phyloP scores from a whole-genome alignment of 1,140 invertebrate species.

The Papilio glaucus region DNA sequence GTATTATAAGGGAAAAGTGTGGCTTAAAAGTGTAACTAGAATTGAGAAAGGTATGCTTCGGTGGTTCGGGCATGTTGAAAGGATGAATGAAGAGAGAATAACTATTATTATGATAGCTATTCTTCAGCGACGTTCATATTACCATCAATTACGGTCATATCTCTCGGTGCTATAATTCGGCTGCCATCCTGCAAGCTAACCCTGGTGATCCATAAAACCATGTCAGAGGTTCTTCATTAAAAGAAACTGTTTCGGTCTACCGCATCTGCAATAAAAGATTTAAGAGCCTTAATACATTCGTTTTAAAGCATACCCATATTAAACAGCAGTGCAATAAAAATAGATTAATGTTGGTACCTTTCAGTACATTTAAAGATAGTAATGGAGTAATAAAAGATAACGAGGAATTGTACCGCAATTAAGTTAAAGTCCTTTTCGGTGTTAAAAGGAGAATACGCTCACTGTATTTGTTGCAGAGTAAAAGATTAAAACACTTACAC shows the following conservation, averaged over 20 bases:
- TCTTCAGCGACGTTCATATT: no score
- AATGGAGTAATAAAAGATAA: slow-evolving; percentile 29
- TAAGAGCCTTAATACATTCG: background rate
- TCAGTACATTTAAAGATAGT: slow-evolving; percentile 19
- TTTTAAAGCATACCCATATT: slow-evolving; percentile 1
- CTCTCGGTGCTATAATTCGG: no score
- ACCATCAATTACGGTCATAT: no score
- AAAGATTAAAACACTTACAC: background rate
- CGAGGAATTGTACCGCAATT: slow-evolving; percentile 20
- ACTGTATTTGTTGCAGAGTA: background rate
- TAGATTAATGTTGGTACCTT: background rate
- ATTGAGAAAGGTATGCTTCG: no score
- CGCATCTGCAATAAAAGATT: background rate
- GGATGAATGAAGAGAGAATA: no score
- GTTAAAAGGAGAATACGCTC: background rate
- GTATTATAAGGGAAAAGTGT: no score
- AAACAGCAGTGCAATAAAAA: slow-evolving; percentile 10
- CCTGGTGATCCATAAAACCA: background rate
- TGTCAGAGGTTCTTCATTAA: background rate
- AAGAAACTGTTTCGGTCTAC: background rate
- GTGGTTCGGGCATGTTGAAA: no score
- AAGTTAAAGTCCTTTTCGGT: background rate
- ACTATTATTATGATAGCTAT: no score
- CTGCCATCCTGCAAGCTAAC: background rate
- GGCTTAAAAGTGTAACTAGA: no score